Percentiles rank a stretch among this genome's conserved stretches.
Evolutionary conservation across 1,140 invertebrate species (phyloP).

Genomic region (Heliconius nattereri): DNA sequence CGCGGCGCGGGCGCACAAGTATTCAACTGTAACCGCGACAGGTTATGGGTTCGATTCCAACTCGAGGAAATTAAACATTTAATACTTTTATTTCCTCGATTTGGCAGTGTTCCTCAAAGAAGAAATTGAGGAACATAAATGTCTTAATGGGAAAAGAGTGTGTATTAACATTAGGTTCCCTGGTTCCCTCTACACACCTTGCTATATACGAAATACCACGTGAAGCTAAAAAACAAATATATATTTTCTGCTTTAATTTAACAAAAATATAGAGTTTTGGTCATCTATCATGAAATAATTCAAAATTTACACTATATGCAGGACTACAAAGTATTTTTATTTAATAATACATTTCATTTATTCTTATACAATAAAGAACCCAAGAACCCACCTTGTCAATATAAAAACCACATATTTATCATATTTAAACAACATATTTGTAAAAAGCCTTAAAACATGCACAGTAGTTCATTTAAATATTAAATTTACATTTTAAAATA

Average conservation of each 20-base stretch:
- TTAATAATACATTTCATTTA: too few relatives aligned
- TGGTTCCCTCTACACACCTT: neutral
- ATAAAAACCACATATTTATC: neutral
- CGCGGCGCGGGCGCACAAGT: too few relatives aligned
- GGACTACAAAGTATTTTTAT: too few relatives aligned
- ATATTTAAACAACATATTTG: conserved; percentile 10
- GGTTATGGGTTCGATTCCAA: too few relatives aligned
- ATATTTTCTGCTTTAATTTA: too few relatives aligned
- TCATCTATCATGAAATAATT: too few relatives aligned
- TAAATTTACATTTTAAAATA: conserved; percentile 7
- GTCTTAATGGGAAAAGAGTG: too few relatives aligned
- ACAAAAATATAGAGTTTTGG: too few relatives aligned
- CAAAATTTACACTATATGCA: too few relatives aligned
- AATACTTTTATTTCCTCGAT: neutral
- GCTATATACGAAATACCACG: neutral
- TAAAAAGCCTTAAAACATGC: conserved; percentile 7
- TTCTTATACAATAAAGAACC: neutral
- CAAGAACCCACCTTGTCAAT: neutral
- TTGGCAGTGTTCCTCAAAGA: neutral
- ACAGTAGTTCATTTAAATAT: conserved; percentile 14
- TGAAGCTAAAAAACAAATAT: neutral
- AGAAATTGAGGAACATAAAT: neutral
- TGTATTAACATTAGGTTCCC: neutral
- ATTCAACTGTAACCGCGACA: too few relatives aligned
- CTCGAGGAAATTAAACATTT: too few relatives aligned